A percentile compares a stretch with the other conserved stretches of the same genome.
Evolutionary conservation across 2,888 invertebrate genomes (phyloP).

Genomic region (Ophion obscuratus): DNA sequence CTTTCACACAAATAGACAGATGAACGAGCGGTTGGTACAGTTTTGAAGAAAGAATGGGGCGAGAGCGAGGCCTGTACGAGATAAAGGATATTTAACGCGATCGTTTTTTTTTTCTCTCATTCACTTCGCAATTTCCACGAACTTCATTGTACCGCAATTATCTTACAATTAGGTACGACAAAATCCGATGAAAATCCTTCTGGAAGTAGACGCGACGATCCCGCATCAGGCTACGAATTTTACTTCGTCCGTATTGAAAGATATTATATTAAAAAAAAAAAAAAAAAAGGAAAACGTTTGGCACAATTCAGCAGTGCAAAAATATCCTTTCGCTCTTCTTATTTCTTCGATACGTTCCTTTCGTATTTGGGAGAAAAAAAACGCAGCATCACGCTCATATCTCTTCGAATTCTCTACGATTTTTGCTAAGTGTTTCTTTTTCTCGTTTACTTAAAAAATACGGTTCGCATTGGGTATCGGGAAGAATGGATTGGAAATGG

Average conservation of each 20-base stretch:
- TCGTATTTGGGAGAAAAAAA: constrained; percentile 13
- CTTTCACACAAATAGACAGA: constrained; percentile 36
- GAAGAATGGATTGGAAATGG: constrained; percentile 13
- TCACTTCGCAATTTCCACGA: neutral
- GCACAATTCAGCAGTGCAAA: constrained; percentile 78
- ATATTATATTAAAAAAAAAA: constrained; percentile 14
- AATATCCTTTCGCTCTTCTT: constrained; percentile 71
- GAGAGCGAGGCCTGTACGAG: constrained; percentile 37
- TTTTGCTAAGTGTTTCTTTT: constrained; percentile 19
- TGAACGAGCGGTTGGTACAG: constrained; percentile 7
- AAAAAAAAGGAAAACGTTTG: constrained; percentile 73
- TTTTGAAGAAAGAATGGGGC: constrained; percentile 21
- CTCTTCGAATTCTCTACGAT: constrained; percentile 6
- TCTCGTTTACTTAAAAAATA: constrained; percentile 64
- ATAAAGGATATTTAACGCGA: constrained; percentile 9
- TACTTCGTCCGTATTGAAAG: constrained; percentile 38
- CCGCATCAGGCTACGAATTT: constrained; percentile 16
- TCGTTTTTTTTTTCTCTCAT: constrained; percentile 7
- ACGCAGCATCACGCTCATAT: constrained; percentile 9
- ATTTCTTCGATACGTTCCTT: constrained; percentile 14
- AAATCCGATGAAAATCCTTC: constrained; percentile 4
- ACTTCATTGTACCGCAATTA: neutral
- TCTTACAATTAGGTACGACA: neutral
- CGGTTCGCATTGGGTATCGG: constrained; percentile 30
- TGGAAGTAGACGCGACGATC: constrained; percentile 14